Evolutionary conservation across 2,113 vertebrate genomes (phyloP).

Genomic region (Datnioides undecimradiatus): DNA sequence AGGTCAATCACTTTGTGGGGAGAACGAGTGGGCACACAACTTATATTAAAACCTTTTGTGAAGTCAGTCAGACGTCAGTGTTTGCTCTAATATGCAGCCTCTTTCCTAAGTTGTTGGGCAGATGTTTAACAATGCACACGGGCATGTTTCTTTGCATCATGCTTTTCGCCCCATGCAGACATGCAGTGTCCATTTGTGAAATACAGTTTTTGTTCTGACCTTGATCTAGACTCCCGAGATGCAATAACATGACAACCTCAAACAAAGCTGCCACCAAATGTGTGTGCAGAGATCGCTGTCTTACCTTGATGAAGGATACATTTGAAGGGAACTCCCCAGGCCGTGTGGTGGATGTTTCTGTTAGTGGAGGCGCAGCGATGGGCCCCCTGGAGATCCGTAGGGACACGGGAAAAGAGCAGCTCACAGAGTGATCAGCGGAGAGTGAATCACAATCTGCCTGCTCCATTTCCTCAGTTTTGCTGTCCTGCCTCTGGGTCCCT

Average conservation of each 20-base stretch:
- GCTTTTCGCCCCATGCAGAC: neutral
- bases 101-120: neutral
- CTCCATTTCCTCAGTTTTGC: slow-evolving; percentile 47
- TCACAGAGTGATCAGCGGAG: slow-evolving; percentile 54
- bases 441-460: slow-evolving; percentile 31
- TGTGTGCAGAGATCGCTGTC: slow-evolving; percentile 28
- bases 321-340: slow-evolving; percentile 90
- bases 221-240: neutral
- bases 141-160: neutral
- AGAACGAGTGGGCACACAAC: neutral
- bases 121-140: neutral
- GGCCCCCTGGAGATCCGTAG: slow-evolving; percentile 90
- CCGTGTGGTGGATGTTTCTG: slow-evolving; percentile 64
- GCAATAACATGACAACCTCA: neutral
- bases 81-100: neutral
- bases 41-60: slow-evolving; percentile 2
- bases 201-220: neutral
- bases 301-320: slow-evolving; percentile 92
- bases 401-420: slow-evolving; percentile 86
- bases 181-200: too few relatives aligned
- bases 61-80: slow-evolving; percentile 1
- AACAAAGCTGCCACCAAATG: neutral
- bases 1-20: neutral
- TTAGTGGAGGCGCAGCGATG: slow-evolving; percentile 89
- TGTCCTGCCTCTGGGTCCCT: slow-evolving; percentile 37